Evolutionary conservation across 23 tunicate species (phyloP).

Genomic region (Styela plicata): DNA sequence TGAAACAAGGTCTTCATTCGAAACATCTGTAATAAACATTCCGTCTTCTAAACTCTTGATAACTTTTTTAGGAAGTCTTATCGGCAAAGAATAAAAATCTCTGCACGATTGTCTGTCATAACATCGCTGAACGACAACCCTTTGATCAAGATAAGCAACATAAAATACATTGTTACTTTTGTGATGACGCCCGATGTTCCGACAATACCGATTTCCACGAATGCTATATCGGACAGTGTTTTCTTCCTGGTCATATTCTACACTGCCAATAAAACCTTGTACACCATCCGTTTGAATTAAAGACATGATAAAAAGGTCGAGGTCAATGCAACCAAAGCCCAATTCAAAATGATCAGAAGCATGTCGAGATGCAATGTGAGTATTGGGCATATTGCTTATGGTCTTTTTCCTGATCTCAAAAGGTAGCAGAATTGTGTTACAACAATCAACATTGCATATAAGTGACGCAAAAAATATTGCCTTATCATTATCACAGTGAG

Average conservation of each 20-base stretch:
- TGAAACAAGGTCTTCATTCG: neutral
- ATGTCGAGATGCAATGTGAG: neutral
- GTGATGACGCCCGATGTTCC: slow-evolving; percentile 62
- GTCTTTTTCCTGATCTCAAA: neutral
- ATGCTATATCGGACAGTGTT: slow-evolving; percentile 41
- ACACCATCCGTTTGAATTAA: neutral
- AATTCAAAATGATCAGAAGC: neutral
- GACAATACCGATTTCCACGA: slow-evolving; percentile 58
- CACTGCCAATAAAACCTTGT: neutral
- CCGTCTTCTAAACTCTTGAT: neutral
- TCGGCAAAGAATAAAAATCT: neutral
- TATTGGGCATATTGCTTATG: too few species aligned
- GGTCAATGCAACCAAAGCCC: neutral
- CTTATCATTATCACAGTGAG: neutral
- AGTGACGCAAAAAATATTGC: slow-evolving; percentile 55
- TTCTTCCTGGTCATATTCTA: neutral
- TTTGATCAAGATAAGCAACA: slow-evolving; percentile 16
- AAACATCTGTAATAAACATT: neutral
- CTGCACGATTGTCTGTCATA: neutral
- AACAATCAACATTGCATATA: slow-evolving; percentile 34
- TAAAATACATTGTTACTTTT: slow-evolving; percentile 60
- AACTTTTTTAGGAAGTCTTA: neutral
- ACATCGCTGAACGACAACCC: neutral
- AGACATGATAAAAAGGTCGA: neutral
- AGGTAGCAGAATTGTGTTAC: neutral